Evolutionary conservation across 2,888 invertebrate species (phyloP).

Genomic region (Cylindroiulus punctatus): DNA sequence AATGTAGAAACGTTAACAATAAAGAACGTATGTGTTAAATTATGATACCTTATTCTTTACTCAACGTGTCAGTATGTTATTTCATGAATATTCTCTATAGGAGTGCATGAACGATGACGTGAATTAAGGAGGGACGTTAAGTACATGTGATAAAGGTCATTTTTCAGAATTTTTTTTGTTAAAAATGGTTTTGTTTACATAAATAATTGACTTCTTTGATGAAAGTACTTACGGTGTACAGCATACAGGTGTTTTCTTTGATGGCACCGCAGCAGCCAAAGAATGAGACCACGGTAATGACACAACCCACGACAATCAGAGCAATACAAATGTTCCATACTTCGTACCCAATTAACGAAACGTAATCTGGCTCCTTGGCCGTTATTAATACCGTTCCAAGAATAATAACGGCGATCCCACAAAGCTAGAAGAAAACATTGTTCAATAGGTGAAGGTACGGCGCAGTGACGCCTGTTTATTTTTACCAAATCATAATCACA

Average conservation of each 20-base stretch:
- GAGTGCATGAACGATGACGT: too few species aligned
- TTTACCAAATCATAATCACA: neutral
- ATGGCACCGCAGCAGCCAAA: slow-evolving; percentile 97
- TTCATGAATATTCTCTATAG: too few species aligned
- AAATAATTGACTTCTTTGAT: neutral
- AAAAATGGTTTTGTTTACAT: too few species aligned
- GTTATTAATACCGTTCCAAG: slow-evolving; percentile 82
- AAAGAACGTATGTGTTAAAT: too few species aligned
- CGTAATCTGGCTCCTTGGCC: slow-evolving; percentile 74
- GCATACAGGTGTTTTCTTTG: slow-evolving; percentile 96
- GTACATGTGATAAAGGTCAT: too few species aligned
- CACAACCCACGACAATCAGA: slow-evolving; percentile 85
- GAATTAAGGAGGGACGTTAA: too few species aligned
- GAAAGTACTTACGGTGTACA: slow-evolving; percentile 79
- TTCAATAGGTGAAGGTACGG: neutral
- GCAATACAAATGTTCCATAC: slow-evolving; percentile 84
- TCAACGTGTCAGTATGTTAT: too few species aligned
- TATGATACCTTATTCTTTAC: too few species aligned
- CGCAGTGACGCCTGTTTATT: neutral
- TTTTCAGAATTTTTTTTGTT: too few species aligned
- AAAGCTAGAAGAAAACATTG: slow-evolving; percentile 74
- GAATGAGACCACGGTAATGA: slow-evolving; percentile 92
- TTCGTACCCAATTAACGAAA: slow-evolving; percentile 83
- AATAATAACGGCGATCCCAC: slow-evolving; percentile 85
- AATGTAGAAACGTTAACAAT: too few species aligned